phyloP scores from a whole-genome alignment of 64 coral and sea anemone species.

The Astreopora myriophthalma region DNA sequence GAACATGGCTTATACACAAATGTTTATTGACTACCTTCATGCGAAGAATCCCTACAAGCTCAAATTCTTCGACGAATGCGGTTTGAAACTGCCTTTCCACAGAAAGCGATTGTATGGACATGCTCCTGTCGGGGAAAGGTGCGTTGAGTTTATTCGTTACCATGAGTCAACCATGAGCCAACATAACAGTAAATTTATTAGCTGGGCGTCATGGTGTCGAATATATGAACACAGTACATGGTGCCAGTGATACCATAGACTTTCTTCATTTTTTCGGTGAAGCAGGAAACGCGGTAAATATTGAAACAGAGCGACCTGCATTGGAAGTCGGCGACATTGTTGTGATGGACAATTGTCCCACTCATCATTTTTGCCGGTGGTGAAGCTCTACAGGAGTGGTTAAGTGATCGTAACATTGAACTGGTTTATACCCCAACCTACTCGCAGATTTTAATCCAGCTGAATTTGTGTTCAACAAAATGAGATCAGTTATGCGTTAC shows the following conservation, averaged over 20 bases:
- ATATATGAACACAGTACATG: slow-evolving; percentile 45
- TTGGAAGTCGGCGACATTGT: slow-evolving; percentile 39
- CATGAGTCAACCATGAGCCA: slow-evolving; percentile 10
- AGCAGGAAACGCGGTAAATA: slow-evolving; percentile 9
- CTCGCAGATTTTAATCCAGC: slow-evolving; percentile 58
- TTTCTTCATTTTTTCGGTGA: slow-evolving; percentile 55
- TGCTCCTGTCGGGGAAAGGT: slow-evolving; percentile 39
- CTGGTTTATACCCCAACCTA: slow-evolving; percentile 54
- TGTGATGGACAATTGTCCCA: slow-evolving; percentile 40
- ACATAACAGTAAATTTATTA: slow-evolving; percentile 63
- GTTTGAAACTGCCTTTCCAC: slow-evolving; percentile 11
- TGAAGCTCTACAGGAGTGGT: slow-evolving; percentile 11
- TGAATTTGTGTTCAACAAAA: slow-evolving; percentile 58
- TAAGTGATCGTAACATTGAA: slow-evolving; percentile 61
- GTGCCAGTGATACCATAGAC: not conserved
- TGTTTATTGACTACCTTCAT: slow-evolving; percentile 61
- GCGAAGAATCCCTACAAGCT: slow-evolving; percentile 16
- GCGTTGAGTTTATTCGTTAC: slow-evolving; percentile 15
- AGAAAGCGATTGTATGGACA: slow-evolving; percentile 14
- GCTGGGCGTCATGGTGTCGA: slow-evolving; percentile 5
- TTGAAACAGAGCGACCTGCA: not conserved
- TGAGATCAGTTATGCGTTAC: slow-evolving; percentile 37
- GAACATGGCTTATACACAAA: not conserved
- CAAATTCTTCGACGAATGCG: slow-evolving; percentile 39
- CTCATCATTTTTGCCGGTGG: slow-evolving; percentile 59